Evolutionary conservation across 2,113 vertebrate species (phyloP).

Genomic region (Rhinolophus ferrumequinum): DNA sequence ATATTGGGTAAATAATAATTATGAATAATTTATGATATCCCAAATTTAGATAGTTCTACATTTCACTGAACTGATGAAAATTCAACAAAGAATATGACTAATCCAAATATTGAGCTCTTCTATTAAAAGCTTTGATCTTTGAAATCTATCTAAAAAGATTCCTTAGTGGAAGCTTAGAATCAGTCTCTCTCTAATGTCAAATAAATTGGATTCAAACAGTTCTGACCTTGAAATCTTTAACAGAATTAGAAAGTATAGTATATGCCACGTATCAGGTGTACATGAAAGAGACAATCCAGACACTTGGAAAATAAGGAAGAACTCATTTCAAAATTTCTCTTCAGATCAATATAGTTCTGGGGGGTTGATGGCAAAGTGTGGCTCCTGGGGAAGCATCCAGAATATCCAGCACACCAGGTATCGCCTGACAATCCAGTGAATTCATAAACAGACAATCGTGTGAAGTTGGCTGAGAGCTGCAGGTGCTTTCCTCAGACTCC

Average conservation of each 20-base stretch:
- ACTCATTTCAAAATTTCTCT: conserved; percentile 50
- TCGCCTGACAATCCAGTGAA: neutral
- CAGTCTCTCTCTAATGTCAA: conserved; percentile 78
- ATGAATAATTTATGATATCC: conserved; percentile 83
- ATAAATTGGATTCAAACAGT: conserved; percentile 82
- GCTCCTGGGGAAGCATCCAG: neutral
- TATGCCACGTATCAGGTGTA: conserved; percentile 50
- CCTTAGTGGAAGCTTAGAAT: conserved; percentile 80
- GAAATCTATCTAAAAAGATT: conserved; percentile 80
- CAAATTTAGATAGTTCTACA: conserved; percentile 76
- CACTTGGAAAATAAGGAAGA: conserved; percentile 54
- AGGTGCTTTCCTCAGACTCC: neutral
- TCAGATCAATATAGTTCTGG: conserved; percentile 41
- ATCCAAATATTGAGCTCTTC: conserved; percentile 86
- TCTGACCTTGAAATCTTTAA: conserved; percentile 79
- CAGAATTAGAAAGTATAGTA: conserved; percentile 76
- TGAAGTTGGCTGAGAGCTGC: neutral
- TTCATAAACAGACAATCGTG: conserved; percentile 11
- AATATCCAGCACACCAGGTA: neutral
- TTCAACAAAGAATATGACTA: conserved; percentile 81
- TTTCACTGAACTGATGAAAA: conserved; percentile 81
- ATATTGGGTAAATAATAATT: conserved; percentile 74
- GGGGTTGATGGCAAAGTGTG: neutral
- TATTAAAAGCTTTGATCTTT: conserved; percentile 83
- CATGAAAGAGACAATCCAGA: conserved; percentile 63